Evolutionary conservation across 2,888 invertebrate species (phyloP).

Genomic region (Stratiomys singularior): DNA sequence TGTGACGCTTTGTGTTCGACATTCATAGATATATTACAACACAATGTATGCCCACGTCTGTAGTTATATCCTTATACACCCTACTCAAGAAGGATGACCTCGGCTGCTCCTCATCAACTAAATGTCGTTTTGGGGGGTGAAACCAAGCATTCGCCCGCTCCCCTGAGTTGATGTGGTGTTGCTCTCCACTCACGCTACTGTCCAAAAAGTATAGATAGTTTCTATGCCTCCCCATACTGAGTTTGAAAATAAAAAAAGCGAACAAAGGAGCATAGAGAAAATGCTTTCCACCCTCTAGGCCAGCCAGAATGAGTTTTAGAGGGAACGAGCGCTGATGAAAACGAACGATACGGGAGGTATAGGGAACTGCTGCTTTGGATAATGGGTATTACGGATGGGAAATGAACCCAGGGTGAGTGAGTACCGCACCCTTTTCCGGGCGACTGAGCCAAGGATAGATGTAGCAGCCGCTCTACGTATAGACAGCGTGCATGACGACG

Average conservation of each 20-base stretch:
- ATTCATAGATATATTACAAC: constrained; percentile 20
- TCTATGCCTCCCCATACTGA: background rate
- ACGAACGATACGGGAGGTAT: constrained; percentile 10
- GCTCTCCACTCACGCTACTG: background rate
- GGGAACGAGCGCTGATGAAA: constrained; percentile 37
- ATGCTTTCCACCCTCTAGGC: constrained; percentile 33
- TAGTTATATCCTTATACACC: background rate
- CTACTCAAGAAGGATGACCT: constrained; percentile 36
- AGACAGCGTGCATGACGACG: constrained; percentile 35
- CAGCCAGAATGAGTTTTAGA: constrained; percentile 33
- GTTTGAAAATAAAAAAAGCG: constrained; percentile 34
- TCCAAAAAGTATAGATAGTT: constrained; percentile 37
- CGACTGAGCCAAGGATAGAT: constrained; percentile 40
- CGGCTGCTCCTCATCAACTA: constrained; percentile 34
- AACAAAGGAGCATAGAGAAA: constrained; percentile 44
- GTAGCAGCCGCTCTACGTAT: constrained; percentile 20
- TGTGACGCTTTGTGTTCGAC: constrained; percentile 25
- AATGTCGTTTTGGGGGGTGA: constrained; percentile 30
- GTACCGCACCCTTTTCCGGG: constrained; percentile 45
- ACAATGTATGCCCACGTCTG: background rate
- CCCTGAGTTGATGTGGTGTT: background rate
- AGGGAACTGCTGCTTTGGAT: constrained; percentile 22
- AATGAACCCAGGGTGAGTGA: constrained; percentile 22
- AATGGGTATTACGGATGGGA: constrained; percentile 39
- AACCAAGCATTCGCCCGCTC: background rate